A percentile compares a stretch with the other conserved stretches of the same genome.
These are phyloP conservation scores for Telmatherina bonti DNA, from an alignment of 2,797 vertebrate species.

Conservation along the genomic window DNA sequence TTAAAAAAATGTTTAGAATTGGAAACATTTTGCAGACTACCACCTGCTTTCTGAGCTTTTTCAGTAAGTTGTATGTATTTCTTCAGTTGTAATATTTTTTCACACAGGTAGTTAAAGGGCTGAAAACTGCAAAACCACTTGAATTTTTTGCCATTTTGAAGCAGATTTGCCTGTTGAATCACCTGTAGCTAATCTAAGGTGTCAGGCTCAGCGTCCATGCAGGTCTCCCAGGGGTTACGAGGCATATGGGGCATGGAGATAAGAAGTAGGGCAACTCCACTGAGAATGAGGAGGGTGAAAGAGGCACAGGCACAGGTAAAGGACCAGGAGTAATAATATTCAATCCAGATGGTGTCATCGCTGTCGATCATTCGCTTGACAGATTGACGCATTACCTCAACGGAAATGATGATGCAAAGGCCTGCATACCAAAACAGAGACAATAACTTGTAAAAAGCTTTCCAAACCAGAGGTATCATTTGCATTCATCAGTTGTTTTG, in stretches of 20 bases:
- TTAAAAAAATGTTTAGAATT: not conserved
- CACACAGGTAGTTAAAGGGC: conserved; percentile 27
- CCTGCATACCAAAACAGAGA: conserved; percentile 78
- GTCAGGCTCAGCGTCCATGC: conserved; percentile 96
- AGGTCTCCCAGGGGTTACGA: conserved; percentile 96
- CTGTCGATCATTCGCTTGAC: conserved; percentile 96
- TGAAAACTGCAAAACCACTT: conserved; percentile 15
- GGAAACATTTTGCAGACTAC: no score
- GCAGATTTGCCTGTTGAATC: conserved; percentile 4
- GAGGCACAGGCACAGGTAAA: conserved; percentile 93
- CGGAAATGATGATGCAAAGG: conserved; percentile 94
- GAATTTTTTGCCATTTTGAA: conserved; percentile 3
- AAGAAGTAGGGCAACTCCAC: conserved; percentile 89
- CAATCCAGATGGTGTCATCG: conserved; percentile 92
- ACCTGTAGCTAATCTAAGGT: conserved; percentile 74
- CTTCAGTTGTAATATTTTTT: not conserved
- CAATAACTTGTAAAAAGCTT: not conserved
- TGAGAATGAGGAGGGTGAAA: conserved; percentile 93
- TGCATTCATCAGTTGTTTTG: no score
- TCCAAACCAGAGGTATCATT: conserved; percentile 16
- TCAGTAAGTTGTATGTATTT: not conserved
- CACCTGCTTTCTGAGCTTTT: not conserved
- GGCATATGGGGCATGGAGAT: conserved; percentile 97
- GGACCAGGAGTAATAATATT: conserved; percentile 96
- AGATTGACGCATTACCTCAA: conserved; percentile 96